Base-by-base conservation (phyloP, 1,140 invertebrate species). In the Apis florea region DNA sequence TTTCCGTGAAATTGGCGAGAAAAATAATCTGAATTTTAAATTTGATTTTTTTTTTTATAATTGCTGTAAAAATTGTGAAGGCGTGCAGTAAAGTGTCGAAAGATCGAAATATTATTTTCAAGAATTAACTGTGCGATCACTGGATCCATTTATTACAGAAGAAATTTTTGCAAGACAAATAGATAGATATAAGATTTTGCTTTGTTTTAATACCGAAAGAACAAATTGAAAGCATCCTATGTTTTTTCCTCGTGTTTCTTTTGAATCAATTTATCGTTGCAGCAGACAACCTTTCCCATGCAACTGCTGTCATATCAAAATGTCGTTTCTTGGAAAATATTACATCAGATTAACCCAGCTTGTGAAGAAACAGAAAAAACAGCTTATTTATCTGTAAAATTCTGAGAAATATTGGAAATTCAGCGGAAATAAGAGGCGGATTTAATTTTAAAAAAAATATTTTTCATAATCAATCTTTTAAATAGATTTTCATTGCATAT, bases 311-410 rank as follows among this genome's bases (percentile, higher is more conserved):
- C 54, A 56, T 49, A 77, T 77, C 64, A 49, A 77, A 77, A 31
- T 68, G 63, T 77, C 63, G 53, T 77, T 77, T 26, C n/a, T n/a
- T 49, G 56, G 24, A 31, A 58, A 77, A 68, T 77, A 77, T 77
- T 77, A 58, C 74, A 12, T 76, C 63, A 66, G 74, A 76, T 58
- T 68, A 77, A 15, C 31, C n/a, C 19, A 21, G 54, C 54, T 26
- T 66, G 26, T 66, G 19, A 76, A n/a, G 31, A 13, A 21, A 4
- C 31, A 2, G 40, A 24, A 53, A 11, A 56, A 77, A 77, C n/a
- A 15, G 31, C 53, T 77, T 2, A n/a, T 1, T 26, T 3, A 21
- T 19, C n/a, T 47, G 53, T 40, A 47, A 3, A 11, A 58, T 21
- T 21, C 17, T 21, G 11, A 21, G 19, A 49, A 51, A 24, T 71